phyloP scores from a whole-genome alignment of 2,113 vertebrate genomes.

The Strix aluco region DNA sequence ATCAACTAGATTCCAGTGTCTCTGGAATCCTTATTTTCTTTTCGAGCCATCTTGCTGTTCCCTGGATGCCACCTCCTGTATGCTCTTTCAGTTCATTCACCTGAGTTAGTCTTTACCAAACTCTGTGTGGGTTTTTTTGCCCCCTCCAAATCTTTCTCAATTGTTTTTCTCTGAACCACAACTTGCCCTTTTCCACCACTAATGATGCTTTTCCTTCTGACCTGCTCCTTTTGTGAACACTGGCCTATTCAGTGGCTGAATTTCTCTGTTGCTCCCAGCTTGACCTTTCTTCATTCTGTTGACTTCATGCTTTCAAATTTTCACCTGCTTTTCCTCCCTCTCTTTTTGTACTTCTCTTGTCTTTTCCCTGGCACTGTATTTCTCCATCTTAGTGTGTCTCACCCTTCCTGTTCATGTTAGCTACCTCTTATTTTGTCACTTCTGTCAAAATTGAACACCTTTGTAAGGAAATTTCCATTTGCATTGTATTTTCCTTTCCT shows the following conservation, averaged over 20 bases:
- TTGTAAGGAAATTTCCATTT: not conserved
- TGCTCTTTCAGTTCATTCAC: not conserved
- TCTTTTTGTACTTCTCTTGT: slow-evolving; percentile 41
- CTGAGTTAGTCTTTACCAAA: slow-evolving; percentile 10
- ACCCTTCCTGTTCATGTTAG: slow-evolving; percentile 12
- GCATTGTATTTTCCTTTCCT: not conserved
- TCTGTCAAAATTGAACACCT: not conserved
- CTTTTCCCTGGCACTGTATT: slow-evolving; percentile 28
- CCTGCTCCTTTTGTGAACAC: slow-evolving; percentile 63
- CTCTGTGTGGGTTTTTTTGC: not conserved
- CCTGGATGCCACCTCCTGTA: not conserved
- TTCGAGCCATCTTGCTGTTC: not conserved
- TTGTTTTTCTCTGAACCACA: slow-evolving; percentile 59
- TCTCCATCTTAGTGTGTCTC: slow-evolving; percentile 38
- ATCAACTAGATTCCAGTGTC: not conserved
- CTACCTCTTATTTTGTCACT: slow-evolving; percentile 8
- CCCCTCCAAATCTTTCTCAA: not conserved
- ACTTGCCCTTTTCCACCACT: slow-evolving; percentile 55
- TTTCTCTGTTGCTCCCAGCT: slow-evolving; percentile 48
- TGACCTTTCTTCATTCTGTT: slow-evolving; percentile 56
- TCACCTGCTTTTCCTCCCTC: slow-evolving; percentile 15
- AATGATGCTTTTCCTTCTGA: slow-evolving; percentile 48
- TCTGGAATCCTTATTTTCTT: not conserved
- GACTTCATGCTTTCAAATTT: slow-evolving; percentile 52
- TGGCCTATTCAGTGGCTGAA: slow-evolving; percentile 27